Evolutionary conservation across 2,797 vertebrate species (phyloP).

Genomic region (Champsocephalus esox): DNA sequence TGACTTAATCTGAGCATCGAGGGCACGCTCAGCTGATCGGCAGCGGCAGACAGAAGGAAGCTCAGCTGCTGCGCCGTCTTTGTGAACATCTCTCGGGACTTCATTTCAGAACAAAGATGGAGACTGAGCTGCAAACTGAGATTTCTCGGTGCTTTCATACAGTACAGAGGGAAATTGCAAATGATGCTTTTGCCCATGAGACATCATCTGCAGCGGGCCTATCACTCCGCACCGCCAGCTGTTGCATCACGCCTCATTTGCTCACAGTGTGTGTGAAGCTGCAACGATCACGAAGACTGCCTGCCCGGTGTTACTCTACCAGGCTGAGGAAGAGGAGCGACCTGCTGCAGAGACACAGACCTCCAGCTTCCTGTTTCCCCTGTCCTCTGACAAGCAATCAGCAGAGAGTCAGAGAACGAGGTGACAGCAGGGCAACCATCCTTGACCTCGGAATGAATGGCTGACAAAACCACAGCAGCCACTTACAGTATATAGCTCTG

Average conservation of each 20-base stretch:
- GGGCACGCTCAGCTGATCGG: conserved; percentile 24
- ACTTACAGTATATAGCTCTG: conserved; percentile 53
- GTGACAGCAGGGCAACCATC: conserved; percentile 68
- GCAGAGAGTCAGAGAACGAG: conserved; percentile 62
- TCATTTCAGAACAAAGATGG: conserved; percentile 11
- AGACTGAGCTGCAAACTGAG: conserved; percentile 47
- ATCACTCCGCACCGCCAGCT: conserved; percentile 77
- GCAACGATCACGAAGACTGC: conserved; percentile 38
- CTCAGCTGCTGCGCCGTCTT: conserved; percentile 12
- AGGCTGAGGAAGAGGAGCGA: conserved; percentile 41
- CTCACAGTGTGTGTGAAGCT: conserved; percentile 69
- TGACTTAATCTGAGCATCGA: conserved; percentile 1
- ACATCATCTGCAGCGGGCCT: conserved; percentile 75
- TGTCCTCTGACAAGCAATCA: conserved; percentile 60
- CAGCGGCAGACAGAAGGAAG: conserved; percentile 9
- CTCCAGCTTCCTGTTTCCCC: conserved; percentile 45
- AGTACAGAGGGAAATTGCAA: conserved; percentile 69
- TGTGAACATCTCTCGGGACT: conserved; percentile 21
- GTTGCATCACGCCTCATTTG: conserved; percentile 81
- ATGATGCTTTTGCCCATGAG: conserved; percentile 70
- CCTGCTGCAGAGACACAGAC: conserved; percentile 39
- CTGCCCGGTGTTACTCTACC: conserved; percentile 29
- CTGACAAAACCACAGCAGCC: conserved; percentile 64
- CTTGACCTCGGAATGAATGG: conserved; percentile 72
- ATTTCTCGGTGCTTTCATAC: conserved; percentile 58